Percentiles rank a stretch among this genome's conserved stretches.
Conservation (phyloP, 30 jellyfish, hydroid and myxozoan genomes). For the Aurelia coerulea region DNA sequence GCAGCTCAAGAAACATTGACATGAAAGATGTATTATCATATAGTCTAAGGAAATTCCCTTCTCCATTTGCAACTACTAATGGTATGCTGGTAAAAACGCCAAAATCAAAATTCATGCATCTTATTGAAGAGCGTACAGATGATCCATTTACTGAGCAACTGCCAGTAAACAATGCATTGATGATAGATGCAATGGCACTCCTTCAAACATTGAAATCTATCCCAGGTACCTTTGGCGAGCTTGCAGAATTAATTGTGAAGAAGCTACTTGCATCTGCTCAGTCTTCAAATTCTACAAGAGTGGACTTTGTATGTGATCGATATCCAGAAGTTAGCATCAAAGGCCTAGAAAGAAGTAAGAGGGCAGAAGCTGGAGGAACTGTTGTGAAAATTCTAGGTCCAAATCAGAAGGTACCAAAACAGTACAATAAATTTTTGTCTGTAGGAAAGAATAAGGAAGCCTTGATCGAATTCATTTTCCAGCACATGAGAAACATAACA, state of each 20-base stretch:
- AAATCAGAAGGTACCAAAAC: slow-evolving; percentile 45
- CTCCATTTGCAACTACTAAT: slow-evolving; percentile 31
- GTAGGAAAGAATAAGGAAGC: slow-evolving; percentile 52
- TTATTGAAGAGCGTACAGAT: neutral
- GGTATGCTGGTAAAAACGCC: slow-evolving; percentile 33
- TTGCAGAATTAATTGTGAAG: slow-evolving; percentile 18
- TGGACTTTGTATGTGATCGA: slow-evolving; percentile 62
- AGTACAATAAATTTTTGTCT: slow-evolving; percentile 35
- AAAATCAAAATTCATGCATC: slow-evolving; percentile 30
- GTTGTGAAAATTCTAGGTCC: neutral
- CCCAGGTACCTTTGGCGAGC: slow-evolving; percentile 52
- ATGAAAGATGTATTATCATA: slow-evolving; percentile 31
- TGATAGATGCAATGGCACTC: slow-evolving; percentile 63
- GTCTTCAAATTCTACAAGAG: neutral
- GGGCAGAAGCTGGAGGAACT: slow-evolving; percentile 41
- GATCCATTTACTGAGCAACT: neutral
- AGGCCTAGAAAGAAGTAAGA: slow-evolving; percentile 38
- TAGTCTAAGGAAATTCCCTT: slow-evolving; percentile 19
- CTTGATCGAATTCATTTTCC: slow-evolving; percentile 11
- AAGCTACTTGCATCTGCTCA: slow-evolving; percentile 13
- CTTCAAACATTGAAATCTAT: slow-evolving; percentile 38
- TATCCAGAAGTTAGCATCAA: slow-evolving; percentile 60
- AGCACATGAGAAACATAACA: neutral
- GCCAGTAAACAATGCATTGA: slow-evolving; percentile 14
- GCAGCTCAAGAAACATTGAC: slow-evolving; percentile 28